Conservation (phyloP, 2,113 vertebrate genomes). For the Lasiurus cinereus region DNA sequence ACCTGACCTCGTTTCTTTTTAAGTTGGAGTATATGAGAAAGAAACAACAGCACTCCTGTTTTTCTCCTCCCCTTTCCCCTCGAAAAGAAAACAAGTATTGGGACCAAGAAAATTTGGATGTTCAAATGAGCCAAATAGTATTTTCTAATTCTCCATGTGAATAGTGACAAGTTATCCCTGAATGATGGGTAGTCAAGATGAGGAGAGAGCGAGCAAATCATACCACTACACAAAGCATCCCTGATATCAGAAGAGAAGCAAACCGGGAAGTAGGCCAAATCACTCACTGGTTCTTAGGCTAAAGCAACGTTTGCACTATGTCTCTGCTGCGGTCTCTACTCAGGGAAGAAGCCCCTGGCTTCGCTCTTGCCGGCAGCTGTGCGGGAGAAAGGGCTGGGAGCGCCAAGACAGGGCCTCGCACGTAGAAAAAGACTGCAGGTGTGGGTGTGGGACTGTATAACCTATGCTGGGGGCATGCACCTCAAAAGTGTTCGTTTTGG, state of each 20-base stretch:
- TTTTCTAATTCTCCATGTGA: conserved; percentile 62
- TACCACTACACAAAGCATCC: conserved; percentile 85
- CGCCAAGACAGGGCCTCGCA: not conserved
- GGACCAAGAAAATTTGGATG: conserved; percentile 77
- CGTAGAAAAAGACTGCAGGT: not conserved
- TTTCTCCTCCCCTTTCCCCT: conserved; percentile 70
- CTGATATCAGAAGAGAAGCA: conserved; percentile 86
- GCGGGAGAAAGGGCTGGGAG: conserved; percentile 10
- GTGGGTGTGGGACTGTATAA: not conserved
- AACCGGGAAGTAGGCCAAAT: conserved; percentile 63
- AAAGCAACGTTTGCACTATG: conserved; percentile 20
- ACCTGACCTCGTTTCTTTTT: conserved; percentile 76
- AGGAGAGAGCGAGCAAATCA: conserved; percentile 39
- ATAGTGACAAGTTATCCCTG: conserved; percentile 79
- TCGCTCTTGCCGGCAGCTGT: conserved; percentile 15
- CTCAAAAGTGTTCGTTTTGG: conserved; percentile 61
- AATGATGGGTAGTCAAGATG: conserved; percentile 71
- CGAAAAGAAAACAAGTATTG: conserved; percentile 58
- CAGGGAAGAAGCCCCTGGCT: conserved; percentile 67
- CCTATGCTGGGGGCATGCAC: conserved; percentile 41
- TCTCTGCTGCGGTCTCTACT: conserved; percentile 55
- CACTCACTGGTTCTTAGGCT: conserved; percentile 71
- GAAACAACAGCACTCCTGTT: conserved; percentile 80
- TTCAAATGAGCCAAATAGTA: conserved; percentile 72
- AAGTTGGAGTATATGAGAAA: conserved; percentile 76